Evolutionary conservation across 2,888 invertebrate species (phyloP), one percentile per base, ranked within the genome.

Genomic region (Sympetrum striolatum): DNA sequence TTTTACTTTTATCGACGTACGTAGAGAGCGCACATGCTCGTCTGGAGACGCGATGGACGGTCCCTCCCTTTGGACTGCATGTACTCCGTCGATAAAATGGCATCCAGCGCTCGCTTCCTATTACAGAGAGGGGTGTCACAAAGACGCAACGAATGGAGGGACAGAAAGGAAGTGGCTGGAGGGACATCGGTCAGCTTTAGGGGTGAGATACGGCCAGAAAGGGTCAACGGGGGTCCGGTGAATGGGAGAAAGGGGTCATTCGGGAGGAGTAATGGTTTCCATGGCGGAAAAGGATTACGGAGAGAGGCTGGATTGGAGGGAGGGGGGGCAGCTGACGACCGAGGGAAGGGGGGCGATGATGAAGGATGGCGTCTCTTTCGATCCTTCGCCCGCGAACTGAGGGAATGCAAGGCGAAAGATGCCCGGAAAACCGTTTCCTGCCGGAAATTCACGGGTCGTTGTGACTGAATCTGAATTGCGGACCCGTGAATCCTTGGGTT

Each of bases 201-300:
- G 80, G 80, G 80, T 37, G 80, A 80, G 80, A 44, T 37, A 80
- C 39, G 80, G n/a, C 80, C 39, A 44, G 81, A 82, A 82, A 82
- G 82, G 82, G 82, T 82, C 82, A 82, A 82, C 82, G 82, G 82
- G 82, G 82, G 82, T 82, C 82, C 82, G 14, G 31, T 14, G 44
- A 82, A 82, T 53, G 58, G 58, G 82, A 18, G 18, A 31, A 82
- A 82, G 58, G 82, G 82, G 82, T 53, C 58, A 53, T 31, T 35
- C 31, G 18, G 58, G 53, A 58, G 58, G 82, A 58, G 58, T 35
- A 82, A 35, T 44, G 82, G 53, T 82, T 35, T 58, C 58, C 82
- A 58, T 82, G 82, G 82, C 82, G 35, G 31, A 53, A 53, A 48
- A 58, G 82, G 82, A 82, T 82, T 82, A 82, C 35, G 53, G 82